phyloP scores from a whole-genome alignment of 1,140 invertebrate species.

The Latrodectus geometricus region DNA sequence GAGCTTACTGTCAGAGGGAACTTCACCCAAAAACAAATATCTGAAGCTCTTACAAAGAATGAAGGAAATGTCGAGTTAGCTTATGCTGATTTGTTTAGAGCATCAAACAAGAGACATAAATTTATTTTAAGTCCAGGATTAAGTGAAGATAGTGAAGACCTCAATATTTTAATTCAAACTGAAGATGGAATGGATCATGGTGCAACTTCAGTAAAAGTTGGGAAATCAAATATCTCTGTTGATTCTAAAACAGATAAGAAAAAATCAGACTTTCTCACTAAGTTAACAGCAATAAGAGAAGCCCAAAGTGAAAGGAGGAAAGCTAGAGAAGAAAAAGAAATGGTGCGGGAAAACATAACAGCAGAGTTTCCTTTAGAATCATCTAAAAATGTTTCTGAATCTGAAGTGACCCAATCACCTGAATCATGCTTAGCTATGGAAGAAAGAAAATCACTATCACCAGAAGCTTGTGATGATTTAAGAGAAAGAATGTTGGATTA shows the following conservation, averaged over 20 bases:
- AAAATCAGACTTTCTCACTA: conserved; percentile 50
- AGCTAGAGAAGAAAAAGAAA: conserved; percentile 58
- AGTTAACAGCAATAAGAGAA: conserved; percentile 41
- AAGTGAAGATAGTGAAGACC: conserved; percentile 56
- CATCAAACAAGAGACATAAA: conserved; percentile 66
- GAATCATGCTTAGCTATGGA: neutral
- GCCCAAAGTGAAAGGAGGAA: conserved; percentile 57
- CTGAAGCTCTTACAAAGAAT: conserved; percentile 80
- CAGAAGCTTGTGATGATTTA: neutral
- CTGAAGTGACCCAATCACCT: neutral
- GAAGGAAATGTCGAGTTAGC: conserved; percentile 81
- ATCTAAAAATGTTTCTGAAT: too few species aligned
- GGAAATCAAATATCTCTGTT: neutral
- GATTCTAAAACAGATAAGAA: conserved; percentile 45
- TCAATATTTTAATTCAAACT: conserved; percentile 1
- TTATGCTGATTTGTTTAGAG: conserved; percentile 80
- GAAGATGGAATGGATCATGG: conserved; percentile 6
- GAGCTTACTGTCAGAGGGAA: conserved; percentile 79
- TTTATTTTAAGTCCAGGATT: conserved; percentile 53
- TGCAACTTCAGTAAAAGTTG: neutral
- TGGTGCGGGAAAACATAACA: conserved; percentile 23
- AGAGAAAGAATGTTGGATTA: neutral
- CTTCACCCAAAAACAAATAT: conserved; percentile 79
- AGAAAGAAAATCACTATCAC: neutral
- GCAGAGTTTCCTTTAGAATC: neutral